Evolutionary conservation across 53 echinoderm and acorn worm species (phyloP).

Genomic region (Hippasteria phrygiana): DNA sequence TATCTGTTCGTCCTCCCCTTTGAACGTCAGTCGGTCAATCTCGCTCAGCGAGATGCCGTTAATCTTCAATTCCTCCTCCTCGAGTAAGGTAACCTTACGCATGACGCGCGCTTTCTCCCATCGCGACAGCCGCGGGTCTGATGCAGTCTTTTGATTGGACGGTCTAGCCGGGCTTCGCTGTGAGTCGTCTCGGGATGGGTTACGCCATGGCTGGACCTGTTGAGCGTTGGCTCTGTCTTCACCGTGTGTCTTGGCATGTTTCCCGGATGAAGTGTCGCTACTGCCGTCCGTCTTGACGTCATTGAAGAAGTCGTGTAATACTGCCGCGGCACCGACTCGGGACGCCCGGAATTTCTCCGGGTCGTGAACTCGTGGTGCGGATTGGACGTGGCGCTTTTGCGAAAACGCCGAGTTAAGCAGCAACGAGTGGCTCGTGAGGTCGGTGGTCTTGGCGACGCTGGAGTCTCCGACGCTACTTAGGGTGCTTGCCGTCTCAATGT

Average conservation of each 20-base stretch:
- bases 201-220: neutral
- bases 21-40: constrained; percentile 81
- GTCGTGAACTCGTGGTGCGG: constrained; percentile 37
- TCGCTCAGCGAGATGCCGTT: constrained; percentile 90
- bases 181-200: neutral
- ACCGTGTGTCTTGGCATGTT: neutral
- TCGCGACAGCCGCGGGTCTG: constrained; percentile 54
- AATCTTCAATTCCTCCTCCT: constrained; percentile 87
- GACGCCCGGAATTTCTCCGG: constrained; percentile 71
- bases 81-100: constrained; percentile 60
- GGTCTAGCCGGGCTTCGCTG: neutral
- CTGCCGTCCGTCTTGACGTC: constrained; percentile 56
- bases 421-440: constrained; percentile 59
- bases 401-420: constrained; percentile 22
- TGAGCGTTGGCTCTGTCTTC: no score
- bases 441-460: constrained; percentile 72
- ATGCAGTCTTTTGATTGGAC: constrained; percentile 13
- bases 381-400: constrained; percentile 19
- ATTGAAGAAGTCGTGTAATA: constrained; percentile 81
- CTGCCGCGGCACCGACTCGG: constrained; percentile 81
- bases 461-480: constrained; percentile 59
- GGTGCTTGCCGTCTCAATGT: constrained; percentile 61
- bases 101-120: constrained; percentile 76
- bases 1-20: constrained; percentile 64
- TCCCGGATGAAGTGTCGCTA: constrained; percentile 8